A percentile compares a stretch with the other conserved stretches of the same genome.
Evolutionary conservation across 2,797 vertebrate genomes (phyloP).

Genomic region (Hylomyscus alleni): DNA sequence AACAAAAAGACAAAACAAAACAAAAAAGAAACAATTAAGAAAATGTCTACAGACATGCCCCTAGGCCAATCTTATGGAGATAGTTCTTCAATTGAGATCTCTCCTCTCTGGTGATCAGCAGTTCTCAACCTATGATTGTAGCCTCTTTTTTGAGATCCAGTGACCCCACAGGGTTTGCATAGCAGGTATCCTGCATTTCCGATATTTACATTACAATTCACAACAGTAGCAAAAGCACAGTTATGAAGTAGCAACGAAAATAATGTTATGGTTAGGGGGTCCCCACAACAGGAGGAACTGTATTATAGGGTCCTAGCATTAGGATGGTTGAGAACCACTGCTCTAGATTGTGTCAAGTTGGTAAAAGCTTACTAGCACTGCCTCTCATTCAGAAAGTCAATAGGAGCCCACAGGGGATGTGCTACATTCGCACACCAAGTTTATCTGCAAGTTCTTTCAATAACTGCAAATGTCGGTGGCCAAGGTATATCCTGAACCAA

Average conservation of each 20-base stretch:
- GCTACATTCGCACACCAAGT: not conserved
- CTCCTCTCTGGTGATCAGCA: not conserved
- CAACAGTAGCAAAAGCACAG: not conserved
- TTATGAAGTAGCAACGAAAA: not conserved
- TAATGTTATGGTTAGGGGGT: not conserved
- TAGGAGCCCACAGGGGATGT: not conserved
- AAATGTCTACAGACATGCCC: not conserved
- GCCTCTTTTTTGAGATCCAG: no score
- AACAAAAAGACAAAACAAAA: no score
- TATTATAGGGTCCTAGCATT: not conserved
- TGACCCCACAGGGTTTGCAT: not conserved
- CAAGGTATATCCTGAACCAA: not conserved
- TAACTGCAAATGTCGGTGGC: not conserved
- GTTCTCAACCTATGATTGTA: not conserved
- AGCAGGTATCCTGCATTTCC: not conserved
- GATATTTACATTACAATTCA: not conserved
- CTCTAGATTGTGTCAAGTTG: not conserved
- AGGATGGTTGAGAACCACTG: not conserved
- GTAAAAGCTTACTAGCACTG: not conserved
- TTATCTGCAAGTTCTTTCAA: not conserved
- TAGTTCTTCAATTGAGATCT: not conserved
- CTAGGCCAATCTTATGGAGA: not conserved
- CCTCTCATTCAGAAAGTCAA: not conserved
- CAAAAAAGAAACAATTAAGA: no score
- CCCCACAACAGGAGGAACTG: not conserved